Base-by-base conservation (phyloP, 2,888 invertebrate species). In the Pseudeuparius sepicola region DNA sequence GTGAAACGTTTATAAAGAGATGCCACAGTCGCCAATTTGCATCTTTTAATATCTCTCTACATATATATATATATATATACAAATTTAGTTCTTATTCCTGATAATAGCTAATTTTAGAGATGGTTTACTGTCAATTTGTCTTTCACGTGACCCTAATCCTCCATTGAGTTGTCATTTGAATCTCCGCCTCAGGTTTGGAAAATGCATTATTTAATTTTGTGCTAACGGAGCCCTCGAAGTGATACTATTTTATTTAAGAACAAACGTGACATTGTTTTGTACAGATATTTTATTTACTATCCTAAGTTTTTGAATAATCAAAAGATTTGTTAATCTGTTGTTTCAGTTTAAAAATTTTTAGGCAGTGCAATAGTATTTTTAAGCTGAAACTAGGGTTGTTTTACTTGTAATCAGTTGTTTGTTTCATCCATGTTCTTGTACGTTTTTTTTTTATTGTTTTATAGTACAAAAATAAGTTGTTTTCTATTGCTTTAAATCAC, bases 211-310 rank as follows among this genome's bases (percentile, higher is more conserved):
- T n/a, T n/a, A n/a, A n/a, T n/a, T n/a, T n/a, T n/a, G n/a, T n/a
- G n/a, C n/a, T n/a, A n/a, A n/a, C n/a, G n/a, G n/a, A n/a, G n/a
- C n/a, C n/a, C n/a, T n/a, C n/a, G n/a, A n/a, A n/a, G n/a, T 10
- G 7, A 20, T 20, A 20, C 20, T 20, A 20, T 20, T 32, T 49
- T 45, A 51, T 44, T 51, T 55, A 56, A 53, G 56, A 52, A 48
- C 50, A 50, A 56, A 57, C n/a, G 6, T 20, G 20, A 20, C n/a
- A n/a, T 54, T 55, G 53, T 55, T 54, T 54, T 56, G 53, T 57
- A 53, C 49, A 54, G 51, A 48, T 50, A 44, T 53, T 52, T 49
- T 52, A 49, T 48, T 47, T 45, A 36, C 39, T 32, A 42, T 37
- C 36, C 36, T 41, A 43, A 36, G 30, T 35, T 46, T 42, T 42